Evolutionary conservation across 1,140 invertebrate genomes (phyloP).

Genomic region (Drosophila oshimai): DNA sequence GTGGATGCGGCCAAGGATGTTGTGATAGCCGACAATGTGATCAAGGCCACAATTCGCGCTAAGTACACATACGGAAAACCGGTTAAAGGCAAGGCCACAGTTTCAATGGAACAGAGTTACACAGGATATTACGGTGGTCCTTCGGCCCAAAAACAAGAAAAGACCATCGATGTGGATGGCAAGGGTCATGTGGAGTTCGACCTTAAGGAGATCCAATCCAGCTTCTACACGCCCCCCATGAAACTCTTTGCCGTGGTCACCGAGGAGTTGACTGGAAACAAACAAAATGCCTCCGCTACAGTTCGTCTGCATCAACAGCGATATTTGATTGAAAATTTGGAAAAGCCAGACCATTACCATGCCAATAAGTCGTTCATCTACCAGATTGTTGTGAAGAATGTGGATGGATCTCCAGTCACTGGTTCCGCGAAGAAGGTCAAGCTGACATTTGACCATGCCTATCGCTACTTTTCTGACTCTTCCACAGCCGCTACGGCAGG

Average conservation of each 20-base stretch:
- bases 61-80: slow-evolving; percentile 89
- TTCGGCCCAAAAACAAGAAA: slow-evolving; percentile 74
- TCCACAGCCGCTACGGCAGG: fast-evolving
- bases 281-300: slow-evolving; percentile 90
- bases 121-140: neutral
- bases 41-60: slow-evolving; percentile 90
- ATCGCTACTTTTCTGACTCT: neutral
- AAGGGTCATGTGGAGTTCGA: slow-evolving; percentile 88
- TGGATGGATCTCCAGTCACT: slow-evolving; percentile 88
- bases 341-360: slow-evolving; percentile 89
- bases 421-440: slow-evolving; percentile 86
- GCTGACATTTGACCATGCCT: neutral
- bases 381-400: slow-evolving; percentile 84
- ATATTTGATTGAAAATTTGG: slow-evolving; percentile 92
- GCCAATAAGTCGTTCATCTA: slow-evolving; percentile 92
- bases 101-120: slow-evolving; percentile 85
- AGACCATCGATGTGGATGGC: slow-evolving; percentile 88
- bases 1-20: slow-evolving; percentile 91
- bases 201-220: slow-evolving; percentile 84
- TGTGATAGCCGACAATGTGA: slow-evolving; percentile 90
- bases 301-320: slow-evolving; percentile 91
- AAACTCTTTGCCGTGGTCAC: slow-evolving; percentile 89
- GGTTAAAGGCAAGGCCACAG: slow-evolving; percentile 89
- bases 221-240: slow-evolving; percentile 82
- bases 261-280: slow-evolving; percentile 88